Percentiles rank a stretch among this genome's conserved stretches.
These are phyloP conservation scores for Leucoptera coffeella DNA, from an alignment of 2,888 invertebrate genomes.

Conservation along the genomic window DNA sequence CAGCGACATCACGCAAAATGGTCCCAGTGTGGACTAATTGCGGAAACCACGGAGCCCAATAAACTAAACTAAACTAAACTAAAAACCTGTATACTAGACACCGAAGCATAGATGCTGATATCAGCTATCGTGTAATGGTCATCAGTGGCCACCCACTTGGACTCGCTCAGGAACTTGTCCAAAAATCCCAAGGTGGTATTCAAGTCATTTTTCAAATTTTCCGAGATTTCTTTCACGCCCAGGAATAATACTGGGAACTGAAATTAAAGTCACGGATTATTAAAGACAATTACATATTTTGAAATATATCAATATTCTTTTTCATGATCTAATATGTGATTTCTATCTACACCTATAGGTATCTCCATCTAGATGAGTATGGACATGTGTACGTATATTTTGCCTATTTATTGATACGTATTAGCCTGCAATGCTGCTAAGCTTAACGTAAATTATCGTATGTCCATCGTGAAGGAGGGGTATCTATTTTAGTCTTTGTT, in stretches of 20 bases:
- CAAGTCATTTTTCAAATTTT: slow-evolving; percentile 45
- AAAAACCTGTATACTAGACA: slow-evolving; percentile 50
- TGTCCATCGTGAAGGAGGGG: too few relatives aligned
- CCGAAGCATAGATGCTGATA: slow-evolving; percentile 49
- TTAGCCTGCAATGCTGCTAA: too few relatives aligned
- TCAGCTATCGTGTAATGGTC: slow-evolving; percentile 61
- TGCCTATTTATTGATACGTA: too few relatives aligned
- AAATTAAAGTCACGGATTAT: slow-evolving; percentile 9
- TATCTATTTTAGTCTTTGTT: too few relatives aligned
- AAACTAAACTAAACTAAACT: background rate
- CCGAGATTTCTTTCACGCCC: slow-evolving; percentile 49
- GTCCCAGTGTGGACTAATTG: too few relatives aligned
- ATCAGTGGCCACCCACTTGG: slow-evolving; percentile 57
- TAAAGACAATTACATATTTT: background rate
- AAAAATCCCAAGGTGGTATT: slow-evolving; percentile 55
- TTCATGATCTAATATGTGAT: too few relatives aligned
- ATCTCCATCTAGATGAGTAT: too few relatives aligned
- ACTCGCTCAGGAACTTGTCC: slow-evolving; percentile 49
- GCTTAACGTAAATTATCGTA: too few relatives aligned
- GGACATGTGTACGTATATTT: too few relatives aligned
- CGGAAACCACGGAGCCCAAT: too few relatives aligned
- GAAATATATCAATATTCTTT: too few relatives aligned
- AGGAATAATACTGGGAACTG: slow-evolving; percentile 57
- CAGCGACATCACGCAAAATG: background rate
- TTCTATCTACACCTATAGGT: too few relatives aligned